A percentile compares a stretch with the other conserved stretches of the same genome.
These are phyloP conservation scores for Baronia brevicornis DNA, from an alignment of 2,888 invertebrate genomes.

Conservation along the genomic window DNA sequence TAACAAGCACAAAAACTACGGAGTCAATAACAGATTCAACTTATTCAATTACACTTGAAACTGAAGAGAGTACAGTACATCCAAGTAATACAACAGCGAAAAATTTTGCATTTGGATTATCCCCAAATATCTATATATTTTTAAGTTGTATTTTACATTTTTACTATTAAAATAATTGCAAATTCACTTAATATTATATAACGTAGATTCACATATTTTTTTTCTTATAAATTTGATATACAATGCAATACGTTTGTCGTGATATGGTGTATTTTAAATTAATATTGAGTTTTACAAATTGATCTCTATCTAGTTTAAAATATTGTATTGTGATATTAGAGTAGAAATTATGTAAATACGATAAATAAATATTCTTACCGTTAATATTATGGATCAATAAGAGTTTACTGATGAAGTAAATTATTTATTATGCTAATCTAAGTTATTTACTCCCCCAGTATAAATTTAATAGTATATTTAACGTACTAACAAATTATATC, in stretches of 20 bases:
- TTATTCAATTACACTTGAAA: slow-evolving; percentile 12
- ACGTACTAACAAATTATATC: too few relatives aligned
- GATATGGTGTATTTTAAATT: too few relatives aligned
- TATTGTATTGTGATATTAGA: slow-evolving; percentile 33
- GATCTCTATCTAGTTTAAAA: slow-evolving; percentile 7
- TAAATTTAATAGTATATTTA: too few relatives aligned
- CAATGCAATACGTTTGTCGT: too few relatives aligned
- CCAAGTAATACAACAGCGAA: slow-evolving; percentile 4
- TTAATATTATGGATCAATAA: too few relatives aligned
- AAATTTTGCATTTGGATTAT: slow-evolving; percentile 11
- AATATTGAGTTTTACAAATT: slow-evolving; percentile 1
- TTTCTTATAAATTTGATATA: slow-evolving; percentile 3
- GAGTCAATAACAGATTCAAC: slow-evolving; percentile 26
- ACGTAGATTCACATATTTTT: not conserved
- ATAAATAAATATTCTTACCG: slow-evolving; percentile 13
- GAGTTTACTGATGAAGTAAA: too few relatives aligned
- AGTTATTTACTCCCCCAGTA: too few relatives aligned
- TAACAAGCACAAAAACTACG: slow-evolving; percentile 28
- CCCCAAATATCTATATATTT: not conserved
- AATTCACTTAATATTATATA: not conserved
- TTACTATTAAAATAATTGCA: slow-evolving; percentile 3
- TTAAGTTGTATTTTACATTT: not conserved
- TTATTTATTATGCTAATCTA: slow-evolving; percentile 1
- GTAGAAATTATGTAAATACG: slow-evolving; percentile 21
- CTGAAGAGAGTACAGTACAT: slow-evolving; percentile 5